Percentiles rank a stretch among this genome's conserved stretches.
Conservation (phyloP, 2,797 vertebrate genomes). For the Lepus townsendii region DNA sequence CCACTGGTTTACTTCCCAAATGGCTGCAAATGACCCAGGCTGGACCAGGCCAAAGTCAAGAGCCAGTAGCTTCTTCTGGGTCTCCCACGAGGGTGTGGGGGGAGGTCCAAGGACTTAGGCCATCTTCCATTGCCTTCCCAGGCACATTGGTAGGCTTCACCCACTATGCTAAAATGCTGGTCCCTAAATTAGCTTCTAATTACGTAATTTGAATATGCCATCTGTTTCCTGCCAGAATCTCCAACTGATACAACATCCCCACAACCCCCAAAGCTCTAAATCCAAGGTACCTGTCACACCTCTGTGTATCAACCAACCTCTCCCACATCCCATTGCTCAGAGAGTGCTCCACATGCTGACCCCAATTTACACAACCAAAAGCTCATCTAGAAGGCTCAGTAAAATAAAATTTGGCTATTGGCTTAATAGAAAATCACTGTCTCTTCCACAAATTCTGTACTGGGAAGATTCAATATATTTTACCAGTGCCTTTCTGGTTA, state of each 20-base stretch:
- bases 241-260: background rate
- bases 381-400: background rate
- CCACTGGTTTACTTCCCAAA: too few species aligned
- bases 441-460: background rate
- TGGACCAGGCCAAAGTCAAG: too few species aligned
- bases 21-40: too few species aligned
- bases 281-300: background rate
- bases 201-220: background rate
- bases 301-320: background rate
- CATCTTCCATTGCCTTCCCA: too few species aligned
- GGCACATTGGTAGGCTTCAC: too few species aligned
- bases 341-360: background rate
- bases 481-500: background rate
- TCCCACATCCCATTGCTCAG: background rate
- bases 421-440: background rate
- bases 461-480: background rate
- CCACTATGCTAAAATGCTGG: too few species aligned
- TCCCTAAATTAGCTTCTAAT: conserved; percentile 1
- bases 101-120: too few species aligned
- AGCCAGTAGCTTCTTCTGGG: too few species aligned
- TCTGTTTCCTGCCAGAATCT: background rate
- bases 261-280: background rate
- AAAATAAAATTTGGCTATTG: conserved; percentile 21
- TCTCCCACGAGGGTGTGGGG: too few species aligned
- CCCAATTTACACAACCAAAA: background rate